Base-by-base conservation (phyloP, 2,888 invertebrate genomes). In the Bellardia bayeri region DNA sequence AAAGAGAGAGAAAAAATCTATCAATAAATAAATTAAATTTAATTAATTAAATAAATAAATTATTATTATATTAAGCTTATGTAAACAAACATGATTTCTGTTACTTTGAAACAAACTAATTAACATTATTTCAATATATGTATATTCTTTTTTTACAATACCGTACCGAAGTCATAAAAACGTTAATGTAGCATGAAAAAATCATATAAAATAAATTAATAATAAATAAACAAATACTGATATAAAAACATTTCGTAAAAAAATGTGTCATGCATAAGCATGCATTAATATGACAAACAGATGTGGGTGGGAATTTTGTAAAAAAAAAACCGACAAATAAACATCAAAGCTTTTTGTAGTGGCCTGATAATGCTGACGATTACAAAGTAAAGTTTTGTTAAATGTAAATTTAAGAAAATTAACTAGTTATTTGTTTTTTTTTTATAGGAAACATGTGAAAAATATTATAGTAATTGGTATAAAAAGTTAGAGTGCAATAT, bases 31-130 rank as follows among this genome's bases (percentile, higher is more conserved):
- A 80, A 82, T 23, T 69, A 40, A 5, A 54, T 68, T 80, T 61
- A 74, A 75, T 85, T 72, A 68, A 74, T 68, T 80, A 74, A 79
- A 74, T 85, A 68, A 79, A 74, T 80, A 74, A 68, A 49, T 56
- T 56, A 74, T 42, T 37, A 63, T 78, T 84, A 51, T 74, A 11
- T 79, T 79, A 51, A 74, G 30, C 69, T 71, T 16, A 68, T 76
- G 61, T 63, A 58, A 13, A 56, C 6, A 76, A 63, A 64, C 5
- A 76, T 71, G 69, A 37, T 64, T 78, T 63, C 33, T 40, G 23
- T 14, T 45, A 37, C 54, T 42, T 54, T 11, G 9, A 71, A 68
- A 45, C 40, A 6, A 42, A 49, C 16, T 61, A 16, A 71, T 16
- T 37, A 37, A 71, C 54, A 69, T 69, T 9, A 33, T 14, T 58